Conservation (phyloP, 2,888 invertebrate species). For the Coremacera marginata region DNA sequence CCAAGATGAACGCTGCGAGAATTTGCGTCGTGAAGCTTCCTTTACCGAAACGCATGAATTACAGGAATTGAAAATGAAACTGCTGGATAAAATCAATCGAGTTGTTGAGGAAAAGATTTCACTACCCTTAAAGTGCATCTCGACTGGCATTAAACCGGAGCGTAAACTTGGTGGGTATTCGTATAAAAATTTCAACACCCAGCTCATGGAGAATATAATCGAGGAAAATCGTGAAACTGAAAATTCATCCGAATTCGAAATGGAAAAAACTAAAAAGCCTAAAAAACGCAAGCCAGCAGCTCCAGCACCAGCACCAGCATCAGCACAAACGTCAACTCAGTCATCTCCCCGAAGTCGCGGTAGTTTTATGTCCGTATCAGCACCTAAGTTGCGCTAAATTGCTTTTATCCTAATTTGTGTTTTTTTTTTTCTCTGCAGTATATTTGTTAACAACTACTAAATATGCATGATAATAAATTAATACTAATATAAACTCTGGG, state of each 20-base stretch:
- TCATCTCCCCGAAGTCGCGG: too few species aligned
- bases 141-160: conserved; percentile 13
- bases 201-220: conserved; percentile 21
- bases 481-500: not conserved
- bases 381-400: not conserved
- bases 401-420: not conserved
- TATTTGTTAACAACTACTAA: not conserved
- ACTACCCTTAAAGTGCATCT: conserved; percentile 11
- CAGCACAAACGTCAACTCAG: too few species aligned
- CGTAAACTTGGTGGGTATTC: not conserved
- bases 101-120: conserved; percentile 41
- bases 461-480: not conserved
- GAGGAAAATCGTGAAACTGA: conserved; percentile 28
- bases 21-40: conserved; percentile 37
- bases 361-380: too few species aligned
- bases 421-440: not conserved
- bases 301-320: too few species aligned
- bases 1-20: conserved; percentile 35
- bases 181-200: not conserved
- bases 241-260: conserved; percentile 17
- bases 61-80: conserved; percentile 40
- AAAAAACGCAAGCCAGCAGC: conserved; percentile 6
- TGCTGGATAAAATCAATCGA: conserved; percentile 43
- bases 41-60: conserved; percentile 45
- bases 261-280: not conserved